These are phyloP conservation scores for Bombus sylvicola DNA, from an alignment of 1,140 invertebrate genomes.

Conservation along the genomic window DNA sequence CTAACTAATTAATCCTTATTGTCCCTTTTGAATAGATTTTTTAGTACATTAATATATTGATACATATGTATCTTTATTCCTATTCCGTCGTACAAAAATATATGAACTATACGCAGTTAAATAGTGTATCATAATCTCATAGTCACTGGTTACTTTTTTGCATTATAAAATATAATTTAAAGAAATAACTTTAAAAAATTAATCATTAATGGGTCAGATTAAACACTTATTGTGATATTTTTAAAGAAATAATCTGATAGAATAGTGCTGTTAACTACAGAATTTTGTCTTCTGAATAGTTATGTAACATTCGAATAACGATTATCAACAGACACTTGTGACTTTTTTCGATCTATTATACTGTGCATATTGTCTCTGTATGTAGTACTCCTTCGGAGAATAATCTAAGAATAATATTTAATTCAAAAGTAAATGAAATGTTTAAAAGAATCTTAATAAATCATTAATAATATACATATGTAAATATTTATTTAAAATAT, in stretches of 20 bases:
- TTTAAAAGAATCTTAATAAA: background rate
- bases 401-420: background rate
- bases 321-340: constrained; percentile 20
- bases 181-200: background rate
- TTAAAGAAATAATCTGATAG: background rate
- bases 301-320: constrained; percentile 39
- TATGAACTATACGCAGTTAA: constrained; percentile 22
- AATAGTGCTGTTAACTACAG: background rate
- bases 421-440: background rate
- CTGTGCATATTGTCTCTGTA: background rate
- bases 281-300: constrained; percentile 19
- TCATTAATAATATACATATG: background rate
- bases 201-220: background rate
- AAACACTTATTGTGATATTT: background rate
- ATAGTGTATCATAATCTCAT: background rate
- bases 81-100: constrained; percentile 19
- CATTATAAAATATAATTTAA: background rate
- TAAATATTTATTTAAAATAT: background rate
- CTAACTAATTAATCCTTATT: background rate
- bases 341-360: background rate
- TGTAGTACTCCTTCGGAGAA: background rate
- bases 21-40: background rate
- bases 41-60: constrained; percentile 13
- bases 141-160: background rate
- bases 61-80: constrained; percentile 51